Percentiles rank a stretch among this genome's conserved stretches.
These are phyloP conservation scores for Chaetodon auriga DNA, from an alignment of 2,113 vertebrate species.

Conservation along the genomic window DNA sequence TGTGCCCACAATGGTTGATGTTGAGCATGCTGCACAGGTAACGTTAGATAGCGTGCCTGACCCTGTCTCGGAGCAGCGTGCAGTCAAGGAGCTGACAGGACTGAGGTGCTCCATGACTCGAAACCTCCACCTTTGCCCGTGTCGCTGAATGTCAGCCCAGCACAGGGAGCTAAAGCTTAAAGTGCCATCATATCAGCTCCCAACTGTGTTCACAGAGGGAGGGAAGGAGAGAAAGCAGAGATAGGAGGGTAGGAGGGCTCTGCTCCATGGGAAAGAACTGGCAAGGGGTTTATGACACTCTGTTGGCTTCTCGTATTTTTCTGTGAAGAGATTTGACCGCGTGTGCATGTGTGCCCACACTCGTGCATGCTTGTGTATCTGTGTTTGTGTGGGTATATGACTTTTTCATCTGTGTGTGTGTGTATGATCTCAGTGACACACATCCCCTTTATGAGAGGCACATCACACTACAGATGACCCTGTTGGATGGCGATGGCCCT, in stretches of 20 bases:
- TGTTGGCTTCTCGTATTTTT: conserved; percentile 50
- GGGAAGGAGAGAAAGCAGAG: neutral
- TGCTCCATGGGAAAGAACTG: conserved; percentile 28
- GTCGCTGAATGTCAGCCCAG: conserved; percentile 52
- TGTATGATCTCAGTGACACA: conserved; percentile 47
- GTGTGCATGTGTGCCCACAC: conserved; percentile 14
- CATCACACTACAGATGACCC: conserved; percentile 77
- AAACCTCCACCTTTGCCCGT: conserved; percentile 33
- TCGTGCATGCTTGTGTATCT: conserved; percentile 10
- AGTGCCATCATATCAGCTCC: conserved; percentile 46
- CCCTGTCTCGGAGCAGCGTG: conserved; percentile 38
- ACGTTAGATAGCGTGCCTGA: conserved; percentile 28
- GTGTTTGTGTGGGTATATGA: conserved; percentile 40
- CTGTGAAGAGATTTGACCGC: conserved; percentile 31
- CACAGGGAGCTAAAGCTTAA: conserved; percentile 36
- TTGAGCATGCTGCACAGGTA: conserved; percentile 16
- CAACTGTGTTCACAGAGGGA: conserved; percentile 37
- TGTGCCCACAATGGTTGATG: conserved; percentile 8
- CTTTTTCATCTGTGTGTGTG: conserved; percentile 34
- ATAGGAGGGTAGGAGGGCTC: conserved; percentile 21
- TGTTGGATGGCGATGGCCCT: conserved; percentile 63
- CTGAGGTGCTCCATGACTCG: conserved; percentile 33
- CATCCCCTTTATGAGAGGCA: conserved; percentile 54
- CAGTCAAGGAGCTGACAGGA: conserved; percentile 47
- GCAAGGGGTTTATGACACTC: conserved; percentile 33